These are phyloP conservation scores for Myotis daubentonii DNA, from an alignment of 2,797 vertebrate genomes.

Conservation along the genomic window DNA sequence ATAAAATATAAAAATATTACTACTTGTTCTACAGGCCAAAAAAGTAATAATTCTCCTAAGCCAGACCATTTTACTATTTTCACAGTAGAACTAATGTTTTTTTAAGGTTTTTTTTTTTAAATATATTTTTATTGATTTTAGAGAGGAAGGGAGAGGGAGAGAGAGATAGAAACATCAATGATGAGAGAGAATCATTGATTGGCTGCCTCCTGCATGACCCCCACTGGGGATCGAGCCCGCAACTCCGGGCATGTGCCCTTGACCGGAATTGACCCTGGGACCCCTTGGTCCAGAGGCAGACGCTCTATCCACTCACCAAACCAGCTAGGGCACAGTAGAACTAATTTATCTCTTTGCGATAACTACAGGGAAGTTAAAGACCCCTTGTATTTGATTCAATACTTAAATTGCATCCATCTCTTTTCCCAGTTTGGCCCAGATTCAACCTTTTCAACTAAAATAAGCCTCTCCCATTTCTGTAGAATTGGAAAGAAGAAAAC, in stretches of 20 bases:
- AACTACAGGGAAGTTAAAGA: background rate
- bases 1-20: conserved; percentile 9
- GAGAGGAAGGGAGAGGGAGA: no score
- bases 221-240: no score
- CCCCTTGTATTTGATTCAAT: background rate
- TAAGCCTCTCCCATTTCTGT: conserved; percentile 6
- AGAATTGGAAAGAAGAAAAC: background rate
- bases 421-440: background rate
- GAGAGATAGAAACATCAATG: no score
- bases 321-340: background rate
- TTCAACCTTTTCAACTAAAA: conserved; percentile 16
- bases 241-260: no score
- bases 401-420: background rate
- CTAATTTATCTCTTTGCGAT: background rate
- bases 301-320: no score
- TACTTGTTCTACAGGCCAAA: background rate
- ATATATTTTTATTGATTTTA: no score
- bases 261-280: no score
- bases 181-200: no score
- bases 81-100: background rate
- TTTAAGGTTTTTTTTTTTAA: no score
- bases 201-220: no score
- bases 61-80: background rate
- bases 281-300: no score
- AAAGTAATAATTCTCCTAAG: background rate